Evolutionary conservation across 2,113 vertebrate genomes (phyloP).

Genomic region (human (Homo sapiens)): GRCh38 chr22:26981001-26981500

Average conservation of each 20-base stretch:
- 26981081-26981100: not conserved
- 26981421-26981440: not conserved
- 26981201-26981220: not conserved
- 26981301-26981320: too few relatives aligned
- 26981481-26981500: not conserved
- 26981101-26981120: not conserved
- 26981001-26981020: not conserved
- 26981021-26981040: not conserved
- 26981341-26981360: not conserved
- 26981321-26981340: not conserved
- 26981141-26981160: not conserved
- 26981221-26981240: not conserved
- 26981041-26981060: not conserved
- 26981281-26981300: not conserved
- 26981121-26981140: not conserved
- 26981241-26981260: not conserved
- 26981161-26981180: not conserved
- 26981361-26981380: fast-evolving
- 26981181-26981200: too few relatives aligned
- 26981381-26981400: too few relatives aligned
- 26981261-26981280: not conserved
- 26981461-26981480: not conserved
- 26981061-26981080: not conserved
- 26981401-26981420: not conserved
- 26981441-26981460: not conserved